Evolutionary conservation across 64 coral and sea anemone genomes (phyloP), one percentile per base, ranked within the genome.

Genomic region (Montipora foliosa): DNA sequence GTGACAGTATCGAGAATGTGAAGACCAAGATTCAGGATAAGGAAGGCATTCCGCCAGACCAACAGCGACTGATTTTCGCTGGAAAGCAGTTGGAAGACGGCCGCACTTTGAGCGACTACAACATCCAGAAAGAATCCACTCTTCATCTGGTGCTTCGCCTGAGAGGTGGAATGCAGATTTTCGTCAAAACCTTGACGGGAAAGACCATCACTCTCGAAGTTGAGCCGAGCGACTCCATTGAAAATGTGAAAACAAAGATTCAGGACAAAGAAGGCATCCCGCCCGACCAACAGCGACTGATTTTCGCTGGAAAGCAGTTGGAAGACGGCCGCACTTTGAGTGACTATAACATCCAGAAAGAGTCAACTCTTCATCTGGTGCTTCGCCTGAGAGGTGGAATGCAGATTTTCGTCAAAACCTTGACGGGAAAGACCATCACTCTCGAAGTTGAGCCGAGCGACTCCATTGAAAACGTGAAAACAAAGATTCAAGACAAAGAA

Each of bases 1-100:
- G 94, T 51, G 94, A 95, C 20, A 95, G 89, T 5, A 95, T 95
- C 67, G 94, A 95, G 19, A 95, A 95, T 91, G 94, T 95, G 29
- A 95, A 95, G 89, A 90, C 93, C 64, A 89, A 93, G 51, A 93
- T 93, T 17, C 93, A 89, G 76, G 85, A 94, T 78, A 89, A 89
- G 47, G 93, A 94, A 72, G 87, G 86, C 66, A 89, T 89, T 44
- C 87, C 85, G 13, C 87, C 85, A 87, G 93, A 89, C 44, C 87
- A 89, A 89, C 93, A 89, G 55, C 85, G 93, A 68, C 67, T 89
- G 5, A 94, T 89, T 67, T 94, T 94, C 87, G 93, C 85, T 22
- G 85, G 93, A 45, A 89, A 94, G 61, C 85, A 94, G 51, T 87
- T 89, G 21, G 86, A 94, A 89, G 85, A 89, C n/a, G 93, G 93